Percentiles rank a stretch among this genome's conserved stretches.
Evolutionary conservation across 2,888 invertebrate species (phyloP).

Genomic region (Cenopis cana): DNA sequence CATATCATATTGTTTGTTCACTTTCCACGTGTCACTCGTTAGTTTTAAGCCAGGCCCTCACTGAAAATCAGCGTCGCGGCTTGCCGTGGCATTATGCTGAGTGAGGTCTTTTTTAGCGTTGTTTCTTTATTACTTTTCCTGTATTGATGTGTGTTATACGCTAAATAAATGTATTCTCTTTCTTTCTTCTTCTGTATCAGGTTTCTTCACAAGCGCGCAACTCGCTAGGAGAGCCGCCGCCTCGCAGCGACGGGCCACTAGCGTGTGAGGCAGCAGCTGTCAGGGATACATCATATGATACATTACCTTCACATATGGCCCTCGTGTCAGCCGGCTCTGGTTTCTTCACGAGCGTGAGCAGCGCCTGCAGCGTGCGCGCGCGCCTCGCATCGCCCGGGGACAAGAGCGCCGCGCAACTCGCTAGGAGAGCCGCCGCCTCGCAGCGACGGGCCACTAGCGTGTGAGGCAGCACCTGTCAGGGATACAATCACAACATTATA

Average conservation of each 20-base stretch:
- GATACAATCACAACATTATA: not conserved
- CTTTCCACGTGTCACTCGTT: too few species aligned
- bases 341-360: slow-evolving; percentile 75
- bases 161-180: too few species aligned
- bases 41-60: too few species aligned
- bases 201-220: slow-evolving; percentile 69
- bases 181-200: too few species aligned
- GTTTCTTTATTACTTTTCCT: too few species aligned
- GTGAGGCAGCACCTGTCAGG: slow-evolving; percentile 68
- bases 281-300: not conserved
- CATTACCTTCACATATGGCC: slow-evolving; percentile 72
- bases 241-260: slow-evolving; percentile 71
- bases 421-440: slow-evolving; percentile 70
- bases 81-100: too few species aligned
- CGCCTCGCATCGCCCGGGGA: slow-evolving; percentile 63
- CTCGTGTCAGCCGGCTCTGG: slow-evolving; percentile 70
- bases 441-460: slow-evolving; percentile 71
- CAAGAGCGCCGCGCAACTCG: slow-evolving; percentile 62
- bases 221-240: slow-evolving; percentile 68
- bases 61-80: too few species aligned
- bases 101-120: too few species aligned
- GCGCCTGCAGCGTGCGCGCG: slow-evolving; percentile 66
- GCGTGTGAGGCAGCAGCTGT: slow-evolving; percentile 73
- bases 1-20: too few species aligned
- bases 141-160: too few species aligned